Base-by-base conservation (phyloP, 2,797 vertebrate genomes). In the Pangasius mekongensis region DNA sequence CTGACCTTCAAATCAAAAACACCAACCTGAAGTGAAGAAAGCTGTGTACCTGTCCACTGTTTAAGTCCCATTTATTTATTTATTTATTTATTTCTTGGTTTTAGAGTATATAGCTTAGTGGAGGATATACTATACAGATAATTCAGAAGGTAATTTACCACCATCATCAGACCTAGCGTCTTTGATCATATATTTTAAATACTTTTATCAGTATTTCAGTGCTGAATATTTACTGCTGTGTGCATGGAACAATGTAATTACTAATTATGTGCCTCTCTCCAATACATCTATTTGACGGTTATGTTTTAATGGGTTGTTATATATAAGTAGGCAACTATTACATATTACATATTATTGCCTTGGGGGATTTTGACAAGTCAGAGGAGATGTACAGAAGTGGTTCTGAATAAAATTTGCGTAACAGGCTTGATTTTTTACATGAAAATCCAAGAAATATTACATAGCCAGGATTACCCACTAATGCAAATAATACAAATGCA, bases 401-500 rank as follows among this genome's bases (percentile, higher is more conserved):
- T 76, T 39, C 54, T 43, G 56, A 62, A 60, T 62, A 76, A 10
- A 22, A 77, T 62, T n/a, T 49, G 8, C 71, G 30, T 64, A 66
- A 86, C 7, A 5, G 22, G 0, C 5, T 80, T 3, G 7, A 69
- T 86, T 71, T 56, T 84, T 20, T 84, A 5, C 27, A n/a, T 24
- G 33, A 85, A 73, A 56, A 69, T 22, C 47, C 5, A 81, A 60
- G 11, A 80, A 52, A 86, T 54, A 8, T 47, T 52, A 49, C 27
- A 86, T 0, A 33, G 64, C 22, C 56, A 71, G 16, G 22, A 60
- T 80, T 39, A 81, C 52, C 64, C 52, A 30, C 30, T 78, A 82
- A 56, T 64, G 66, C 77, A 81, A 74, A 88, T 49, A 85, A 39
- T 66, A 56, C 60, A 56, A 85, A 88, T 36, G 18, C 18, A 62